Conservation (phyloP, 2,113 vertebrate genomes). For the Empidonax alnorum region DNA sequence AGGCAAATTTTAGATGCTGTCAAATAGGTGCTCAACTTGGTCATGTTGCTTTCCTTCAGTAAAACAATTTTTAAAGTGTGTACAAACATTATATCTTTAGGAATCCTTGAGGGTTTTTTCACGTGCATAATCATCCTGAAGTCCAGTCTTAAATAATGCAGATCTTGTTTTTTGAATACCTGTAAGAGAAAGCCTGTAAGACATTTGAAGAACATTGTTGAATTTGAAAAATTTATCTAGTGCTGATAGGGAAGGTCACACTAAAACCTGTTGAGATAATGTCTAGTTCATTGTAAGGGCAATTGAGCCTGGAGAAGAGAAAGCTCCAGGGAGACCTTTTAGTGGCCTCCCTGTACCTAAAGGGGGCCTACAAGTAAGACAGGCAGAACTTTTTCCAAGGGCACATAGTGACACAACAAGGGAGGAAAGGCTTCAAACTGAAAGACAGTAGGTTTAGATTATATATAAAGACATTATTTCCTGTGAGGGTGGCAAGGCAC, state of each 20-base stretch:
- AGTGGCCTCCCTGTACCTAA: background rate
- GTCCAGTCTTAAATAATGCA: background rate
- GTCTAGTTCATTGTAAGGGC: background rate
- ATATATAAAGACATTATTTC: background rate
- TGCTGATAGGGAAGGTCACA: background rate
- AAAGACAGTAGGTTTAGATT: background rate
- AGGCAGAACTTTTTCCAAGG: background rate
- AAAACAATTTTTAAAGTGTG: background rate
- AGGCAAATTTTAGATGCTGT: background rate
- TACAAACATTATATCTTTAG: background rate
- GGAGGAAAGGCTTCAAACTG: background rate
- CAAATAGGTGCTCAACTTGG: background rate
- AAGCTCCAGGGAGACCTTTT: background rate
- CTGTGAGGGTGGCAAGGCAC: no score
- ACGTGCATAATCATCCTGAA: background rate
- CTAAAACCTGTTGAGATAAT: background rate
- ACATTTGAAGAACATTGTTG: background rate
- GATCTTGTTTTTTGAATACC: constrained; percentile 36
- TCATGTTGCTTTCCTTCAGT: background rate
- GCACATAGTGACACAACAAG: background rate
- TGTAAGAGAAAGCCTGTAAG: constrained; percentile 55
- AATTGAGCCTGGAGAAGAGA: background rate
- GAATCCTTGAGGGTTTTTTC: background rate
- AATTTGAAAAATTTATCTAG: background rate
- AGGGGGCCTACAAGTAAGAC: background rate